Evolutionary conservation across 2,797 vertebrate species (phyloP), one percentile per base, ranked within the genome.

Genomic region (Pelochelys cantorii): DNA sequence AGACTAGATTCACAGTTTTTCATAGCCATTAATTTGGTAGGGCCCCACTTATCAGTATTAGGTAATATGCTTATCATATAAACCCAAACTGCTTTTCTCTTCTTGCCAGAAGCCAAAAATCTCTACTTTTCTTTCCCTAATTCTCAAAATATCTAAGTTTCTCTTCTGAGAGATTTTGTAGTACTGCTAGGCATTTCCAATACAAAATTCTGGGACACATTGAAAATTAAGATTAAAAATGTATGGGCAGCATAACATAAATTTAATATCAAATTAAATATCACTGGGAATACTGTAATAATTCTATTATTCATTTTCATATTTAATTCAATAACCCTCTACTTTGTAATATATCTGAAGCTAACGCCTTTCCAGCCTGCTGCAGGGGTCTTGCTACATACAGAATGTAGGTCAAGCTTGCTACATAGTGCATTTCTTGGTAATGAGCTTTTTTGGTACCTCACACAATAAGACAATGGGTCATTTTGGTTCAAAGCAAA

Each of bases 151-250:
- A 13, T 56, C 11, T 71, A 42, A 20, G 54, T 57, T 37, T 37
- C 22, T n/a, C 42, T 37, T 25, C 54, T 25, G n/a, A 80, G 12
- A 5, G 79, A 22, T 27, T 80, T 34, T 80, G 4, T 57, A 37
- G 79, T 80, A 25, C 23, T 37, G 79, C 27, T 57, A 80, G 7
- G n/a, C 34, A 57, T 81, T 37, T 57, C 20, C 55, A 37, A 9
- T 37, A 81, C 79, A 57, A 57, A 81, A 81, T 37, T 57, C n/a
- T 56, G n/a, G 22, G 37, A 27, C 34, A 57, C 13, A 17, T 34
- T 56, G 79, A 57, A 56, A 57, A 57, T 81, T 81, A 81, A 81
- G n/a, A 57, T 81, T 37, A 81, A 81, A 81, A 81, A 81, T 37
- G 23, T 57, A 55, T 25, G 25, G 55, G n/a, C 23, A 81, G 23